These are phyloP conservation scores for Athalia rosae DNA, from an alignment of 2,888 invertebrate genomes.

Conservation along the genomic window DNA sequence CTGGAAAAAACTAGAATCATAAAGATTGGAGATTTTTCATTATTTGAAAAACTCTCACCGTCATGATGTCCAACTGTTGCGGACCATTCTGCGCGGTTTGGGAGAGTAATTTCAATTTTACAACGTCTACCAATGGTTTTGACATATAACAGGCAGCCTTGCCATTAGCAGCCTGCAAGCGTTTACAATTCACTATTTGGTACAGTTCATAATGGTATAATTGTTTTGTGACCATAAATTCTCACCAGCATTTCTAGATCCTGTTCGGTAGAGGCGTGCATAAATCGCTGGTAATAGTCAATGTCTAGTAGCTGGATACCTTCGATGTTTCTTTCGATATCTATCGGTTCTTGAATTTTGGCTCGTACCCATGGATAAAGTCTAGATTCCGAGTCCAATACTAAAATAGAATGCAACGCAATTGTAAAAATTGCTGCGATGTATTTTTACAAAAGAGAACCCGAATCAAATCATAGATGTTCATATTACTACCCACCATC, in stretches of 20 bases:
- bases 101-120: constrained; percentile 55
- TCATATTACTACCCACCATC: constrained; percentile 56
- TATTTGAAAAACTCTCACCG: constrained; percentile 55
- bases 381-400: constrained; percentile 55
- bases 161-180: constrained; percentile 41
- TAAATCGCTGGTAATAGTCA: constrained; percentile 82
- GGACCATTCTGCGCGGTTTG: constrained; percentile 57
- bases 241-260: constrained; percentile 50
- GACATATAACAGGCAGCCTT: constrained; percentile 2
- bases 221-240: constrained; percentile 7
- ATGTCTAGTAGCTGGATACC: constrained; percentile 80
- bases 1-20: constrained; percentile 58
- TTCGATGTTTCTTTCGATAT: constrained; percentile 79
- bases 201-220: neutral
- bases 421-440: neutral
- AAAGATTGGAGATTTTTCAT: neutral
- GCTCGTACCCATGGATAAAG: constrained; percentile 72
- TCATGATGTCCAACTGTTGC: constrained; percentile 63
- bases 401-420: constrained; percentile 46
- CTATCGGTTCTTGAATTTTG: constrained; percentile 79
- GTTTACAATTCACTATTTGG: neutral
- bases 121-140: constrained; percentile 49
- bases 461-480: neutral
- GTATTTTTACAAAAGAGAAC: neutral
- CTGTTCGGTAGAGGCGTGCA: constrained; percentile 64